phyloP scores from a whole-genome alignment of 2,113 vertebrate species.

The Corythoichthys haematopterus region DNA sequence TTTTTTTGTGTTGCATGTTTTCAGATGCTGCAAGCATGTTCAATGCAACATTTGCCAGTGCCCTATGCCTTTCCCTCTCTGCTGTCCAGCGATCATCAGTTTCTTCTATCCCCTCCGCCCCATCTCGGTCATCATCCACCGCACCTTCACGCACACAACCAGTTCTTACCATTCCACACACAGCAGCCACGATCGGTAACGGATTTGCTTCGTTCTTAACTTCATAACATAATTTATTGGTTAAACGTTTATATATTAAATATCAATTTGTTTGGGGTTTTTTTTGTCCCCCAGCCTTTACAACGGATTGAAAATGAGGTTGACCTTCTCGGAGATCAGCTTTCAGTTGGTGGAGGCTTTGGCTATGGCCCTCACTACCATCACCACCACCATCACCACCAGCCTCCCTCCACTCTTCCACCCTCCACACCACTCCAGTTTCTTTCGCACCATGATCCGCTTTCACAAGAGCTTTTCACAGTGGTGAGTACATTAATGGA shows the following conservation, averaged over 20 bases:
- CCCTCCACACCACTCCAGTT: constrained; percentile 92
- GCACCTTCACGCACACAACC: constrained; percentile 86
- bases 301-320: constrained; percentile 98
- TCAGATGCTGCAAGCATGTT: constrained; percentile 95
- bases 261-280: not conserved
- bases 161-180: constrained; percentile 94
- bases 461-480: constrained; percentile 92
- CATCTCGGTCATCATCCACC: constrained; percentile 88
- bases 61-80: constrained; percentile 94
- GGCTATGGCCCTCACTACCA: constrained; percentile 84
- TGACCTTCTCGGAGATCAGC: constrained; percentile 90
- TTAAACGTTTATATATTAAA: not conserved
- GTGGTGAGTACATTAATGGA: constrained; percentile 75
- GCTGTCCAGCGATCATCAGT: constrained; percentile 91
- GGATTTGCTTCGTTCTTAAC: not conserved
- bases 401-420: constrained; percentile 78
- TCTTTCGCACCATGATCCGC: constrained; percentile 85
- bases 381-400: constrained; percentile 69
- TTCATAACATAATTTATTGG: too few species aligned
- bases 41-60: constrained; percentile 93
- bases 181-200: constrained; percentile 91
- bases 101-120: constrained; percentile 85
- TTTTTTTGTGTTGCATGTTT: constrained; percentile 30
- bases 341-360: constrained; percentile 86
- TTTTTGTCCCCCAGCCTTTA: constrained; percentile 75